Evolutionary conservation across 1,140 invertebrate genomes (phyloP).

Genomic region (Drosophila parvula): DNA sequence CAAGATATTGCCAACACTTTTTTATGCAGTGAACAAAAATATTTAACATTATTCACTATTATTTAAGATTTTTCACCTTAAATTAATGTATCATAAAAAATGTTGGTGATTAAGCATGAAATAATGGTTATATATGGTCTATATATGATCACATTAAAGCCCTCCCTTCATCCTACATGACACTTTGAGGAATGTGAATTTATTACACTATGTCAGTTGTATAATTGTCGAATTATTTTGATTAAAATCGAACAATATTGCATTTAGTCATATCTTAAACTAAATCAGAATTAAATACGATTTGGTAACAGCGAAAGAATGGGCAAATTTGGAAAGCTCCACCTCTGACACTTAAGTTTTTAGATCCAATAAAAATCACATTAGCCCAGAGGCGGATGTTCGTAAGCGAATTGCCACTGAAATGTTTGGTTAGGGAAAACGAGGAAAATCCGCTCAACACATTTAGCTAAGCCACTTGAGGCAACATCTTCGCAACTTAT

Average conservation of each 20-base stretch:
- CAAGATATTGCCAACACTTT: too few relatives aligned
- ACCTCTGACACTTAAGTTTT: constrained; percentile 65
- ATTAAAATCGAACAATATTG: neutral
- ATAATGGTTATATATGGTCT: too few relatives aligned
- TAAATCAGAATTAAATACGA: neutral
- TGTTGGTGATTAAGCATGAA: too few relatives aligned
- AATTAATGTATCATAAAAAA: too few relatives aligned
- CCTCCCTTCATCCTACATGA: too few relatives aligned
- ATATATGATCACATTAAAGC: too few relatives aligned
- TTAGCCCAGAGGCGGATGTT: constrained; percentile 68
- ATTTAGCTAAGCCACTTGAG: constrained; percentile 65
- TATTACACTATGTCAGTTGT: too few relatives aligned
- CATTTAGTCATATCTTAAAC: neutral
- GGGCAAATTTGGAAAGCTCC: constrained; percentile 10
- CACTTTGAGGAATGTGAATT: too few relatives aligned
- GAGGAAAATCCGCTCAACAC: constrained; percentile 49
- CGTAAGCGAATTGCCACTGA: constrained; percentile 51
- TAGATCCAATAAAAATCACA: constrained; percentile 79
- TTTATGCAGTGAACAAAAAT: too few relatives aligned
- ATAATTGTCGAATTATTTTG: neutral
- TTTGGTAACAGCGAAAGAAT: neutral
- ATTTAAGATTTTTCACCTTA: too few relatives aligned
- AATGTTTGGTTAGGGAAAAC: constrained; percentile 1
- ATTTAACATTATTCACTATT: too few relatives aligned
- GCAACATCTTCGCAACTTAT: constrained; percentile 27